Evolutionary conservation across 2,113 vertebrate species (phyloP).

Genomic region (Aplodontia rufa): DNA sequence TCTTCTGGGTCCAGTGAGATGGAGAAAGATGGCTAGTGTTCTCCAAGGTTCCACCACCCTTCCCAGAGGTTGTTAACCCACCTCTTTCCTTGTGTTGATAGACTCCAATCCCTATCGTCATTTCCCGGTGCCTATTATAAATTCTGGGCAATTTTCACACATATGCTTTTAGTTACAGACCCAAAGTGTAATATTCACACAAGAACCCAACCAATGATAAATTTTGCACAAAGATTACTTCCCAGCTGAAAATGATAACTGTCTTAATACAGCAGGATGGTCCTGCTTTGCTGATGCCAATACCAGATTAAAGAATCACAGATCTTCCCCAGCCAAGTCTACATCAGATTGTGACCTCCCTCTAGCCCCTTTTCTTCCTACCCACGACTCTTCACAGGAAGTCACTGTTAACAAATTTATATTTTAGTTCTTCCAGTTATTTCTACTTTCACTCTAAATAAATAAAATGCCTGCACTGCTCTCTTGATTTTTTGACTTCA

Average conservation of each 20-base stretch:
- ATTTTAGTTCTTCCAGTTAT: conserved; percentile 4
- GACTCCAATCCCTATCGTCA: conserved; percentile 1
- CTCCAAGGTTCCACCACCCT: background rate
- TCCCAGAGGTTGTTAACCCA: background rate
- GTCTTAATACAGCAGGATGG: background rate
- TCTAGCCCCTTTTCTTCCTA: background rate
- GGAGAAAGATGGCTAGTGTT: background rate
- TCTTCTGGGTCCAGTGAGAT: background rate
- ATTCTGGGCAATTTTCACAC: background rate
- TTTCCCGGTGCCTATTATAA: background rate
- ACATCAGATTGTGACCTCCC: background rate
- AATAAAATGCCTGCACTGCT: background rate
- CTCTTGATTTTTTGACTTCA: background rate
- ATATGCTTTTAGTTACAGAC: conserved; percentile 15
- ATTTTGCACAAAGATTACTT: background rate
- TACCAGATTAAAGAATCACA: background rate
- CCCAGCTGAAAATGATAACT: background rate
- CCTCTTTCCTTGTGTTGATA: background rate
- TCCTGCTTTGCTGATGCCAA: conserved; percentile 21
- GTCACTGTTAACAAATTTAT: conserved; percentile 1
- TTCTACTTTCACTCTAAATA: background rate
- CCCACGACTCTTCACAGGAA: background rate
- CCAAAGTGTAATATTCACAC: conserved; percentile 30
- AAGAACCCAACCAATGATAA: background rate
- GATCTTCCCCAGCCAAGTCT: conserved; percentile 8